Percentiles rank a stretch among this genome's conserved stretches.
Evolutionary conservation across 2,113 vertebrate genomes (phyloP).

Genomic region (Microcebus murinus): DNA sequence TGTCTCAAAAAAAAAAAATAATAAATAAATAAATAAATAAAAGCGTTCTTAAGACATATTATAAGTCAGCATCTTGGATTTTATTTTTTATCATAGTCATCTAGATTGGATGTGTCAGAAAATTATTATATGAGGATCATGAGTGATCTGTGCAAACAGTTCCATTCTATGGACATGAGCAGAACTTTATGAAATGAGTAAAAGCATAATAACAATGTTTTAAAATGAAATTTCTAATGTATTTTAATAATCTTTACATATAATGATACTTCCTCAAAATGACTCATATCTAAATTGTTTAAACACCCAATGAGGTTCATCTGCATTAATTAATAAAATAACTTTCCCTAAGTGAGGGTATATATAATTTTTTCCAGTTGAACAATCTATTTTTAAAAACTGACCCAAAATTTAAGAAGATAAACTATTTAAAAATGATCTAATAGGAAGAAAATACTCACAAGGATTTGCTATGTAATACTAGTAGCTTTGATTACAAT

Average conservation of each 20-base stretch:
- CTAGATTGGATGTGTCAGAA: conserved; percentile 8
- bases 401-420: conserved; percentile 18
- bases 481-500: not conserved
- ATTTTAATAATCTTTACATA: not conserved
- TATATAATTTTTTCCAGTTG: not conserved
- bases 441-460: not conserved
- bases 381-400: conserved; percentile 16
- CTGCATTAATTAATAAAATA: conserved; percentile 21
- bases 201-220: not conserved
- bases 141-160: not conserved
- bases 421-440: conserved; percentile 13
- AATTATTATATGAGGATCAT: not conserved
- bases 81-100: conserved; percentile 27
- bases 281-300: not conserved
- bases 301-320: not conserved
- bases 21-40: too few relatives aligned
- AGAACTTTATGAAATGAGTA: conserved; percentile 36
- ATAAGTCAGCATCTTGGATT: conserved; percentile 35
- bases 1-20: too few relatives aligned
- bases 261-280: not conserved
- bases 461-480: not conserved
- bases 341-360: not conserved
- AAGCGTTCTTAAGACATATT: conserved; percentile 44
- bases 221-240: conserved; percentile 24
- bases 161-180: not conserved